Conservation (phyloP, 2,888 invertebrate genomes). For the Ophion slaviceki region DNA sequence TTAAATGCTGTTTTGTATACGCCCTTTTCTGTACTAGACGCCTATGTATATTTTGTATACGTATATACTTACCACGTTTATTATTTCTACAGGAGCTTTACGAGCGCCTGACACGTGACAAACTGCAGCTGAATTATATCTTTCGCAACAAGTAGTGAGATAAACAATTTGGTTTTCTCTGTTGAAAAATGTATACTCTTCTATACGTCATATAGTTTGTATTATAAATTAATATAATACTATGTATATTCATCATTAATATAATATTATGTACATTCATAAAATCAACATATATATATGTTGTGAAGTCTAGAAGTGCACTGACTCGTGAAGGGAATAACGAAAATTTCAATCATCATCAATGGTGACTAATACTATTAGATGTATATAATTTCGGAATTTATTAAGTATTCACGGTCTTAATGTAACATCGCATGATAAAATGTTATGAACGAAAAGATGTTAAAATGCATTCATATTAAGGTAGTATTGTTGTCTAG, state of each 20-base stretch:
- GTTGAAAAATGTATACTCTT: neutral
- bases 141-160: conserved; percentile 17
- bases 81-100: neutral
- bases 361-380: too few species aligned
- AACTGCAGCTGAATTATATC: conserved; percentile 47
- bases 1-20: neutral
- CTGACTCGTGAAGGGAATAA: too few species aligned
- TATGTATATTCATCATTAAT: neutral
- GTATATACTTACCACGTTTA: neutral
- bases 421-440: too few species aligned
- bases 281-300: neutral
- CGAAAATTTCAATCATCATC: too few species aligned
- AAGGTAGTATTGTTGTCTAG: too few species aligned
- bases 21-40: neutral
- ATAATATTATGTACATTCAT: neutral
- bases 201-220: neutral
- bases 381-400: too few species aligned
- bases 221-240: neutral
- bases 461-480: too few species aligned
- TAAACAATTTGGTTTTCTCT: conserved; percentile 30
- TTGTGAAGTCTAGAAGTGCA: too few species aligned
- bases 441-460: too few species aligned
- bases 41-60: neutral
- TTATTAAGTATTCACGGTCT: too few species aligned
- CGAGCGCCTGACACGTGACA: conserved; percentile 19